A percentile compares a stretch with the other conserved stretches of the same genome.
Conservation (phyloP, 2,888 invertebrate species). For the Lasioglossum lativentre region DNA sequence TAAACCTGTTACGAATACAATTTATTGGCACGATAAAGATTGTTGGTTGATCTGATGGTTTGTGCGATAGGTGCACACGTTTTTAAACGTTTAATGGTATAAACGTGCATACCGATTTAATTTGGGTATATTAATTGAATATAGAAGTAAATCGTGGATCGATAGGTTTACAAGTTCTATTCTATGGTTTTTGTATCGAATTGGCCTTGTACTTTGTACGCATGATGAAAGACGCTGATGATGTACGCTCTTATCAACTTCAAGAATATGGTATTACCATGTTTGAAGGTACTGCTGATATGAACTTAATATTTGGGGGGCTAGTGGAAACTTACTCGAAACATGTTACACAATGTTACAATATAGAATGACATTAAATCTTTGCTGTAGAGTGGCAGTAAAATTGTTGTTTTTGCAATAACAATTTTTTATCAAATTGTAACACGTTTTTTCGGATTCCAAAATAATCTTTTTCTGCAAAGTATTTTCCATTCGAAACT, state of each 20-base stretch:
- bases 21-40: background rate
- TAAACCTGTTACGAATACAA: background rate
- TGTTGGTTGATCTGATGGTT: background rate
- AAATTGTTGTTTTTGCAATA: background rate
- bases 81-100: background rate
- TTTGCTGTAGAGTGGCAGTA: background rate
- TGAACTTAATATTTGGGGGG: conserved; percentile 4
- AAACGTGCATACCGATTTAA: background rate
- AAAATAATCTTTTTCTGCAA: background rate
- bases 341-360: conserved; percentile 26
- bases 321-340: conserved; percentile 1
- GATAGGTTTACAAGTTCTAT: conserved; percentile 12
- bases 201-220: conserved; percentile 51
- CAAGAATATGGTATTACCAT: conserved; percentile 12
- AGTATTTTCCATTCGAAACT: background rate
- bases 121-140: background rate
- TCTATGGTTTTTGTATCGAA: conserved; percentile 21
- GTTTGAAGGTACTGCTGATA: conserved; percentile 25
- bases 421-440: background rate
- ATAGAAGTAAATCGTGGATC: background rate
- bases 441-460: background rate
- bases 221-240: conserved; percentile 23
- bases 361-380: background rate
- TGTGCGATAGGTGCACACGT: background rate
- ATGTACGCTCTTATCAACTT: conserved; percentile 45